Conservation (phyloP, 2,797 vertebrate species). For the Gephyroberyx darwinii region DNA sequence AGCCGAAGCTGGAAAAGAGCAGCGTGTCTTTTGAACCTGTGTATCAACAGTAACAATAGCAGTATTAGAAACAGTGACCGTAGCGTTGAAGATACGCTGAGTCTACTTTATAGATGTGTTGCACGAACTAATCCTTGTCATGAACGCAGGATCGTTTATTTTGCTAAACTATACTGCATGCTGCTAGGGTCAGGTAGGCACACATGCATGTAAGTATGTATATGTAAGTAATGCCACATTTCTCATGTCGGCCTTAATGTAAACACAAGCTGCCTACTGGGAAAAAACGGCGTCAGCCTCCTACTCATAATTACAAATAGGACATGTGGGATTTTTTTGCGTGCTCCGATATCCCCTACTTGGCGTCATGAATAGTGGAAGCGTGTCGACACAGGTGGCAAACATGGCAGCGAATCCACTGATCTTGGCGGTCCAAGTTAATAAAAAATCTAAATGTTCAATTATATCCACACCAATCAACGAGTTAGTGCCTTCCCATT, state of each 20-base stretch:
- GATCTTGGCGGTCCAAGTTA: too few species aligned
- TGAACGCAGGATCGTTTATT: slow-evolving; percentile 21
- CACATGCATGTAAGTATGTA: slow-evolving; percentile 34
- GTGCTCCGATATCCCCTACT: slow-evolving; percentile 27
- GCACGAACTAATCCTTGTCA: slow-evolving; percentile 24
- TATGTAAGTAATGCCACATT: slow-evolving; percentile 43
- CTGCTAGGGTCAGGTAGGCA: slow-evolving; percentile 24
- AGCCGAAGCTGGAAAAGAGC: slow-evolving; percentile 34
- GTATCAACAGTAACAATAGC: slow-evolving; percentile 20
- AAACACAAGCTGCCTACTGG: slow-evolving; percentile 30
- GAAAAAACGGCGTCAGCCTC: slow-evolving; percentile 15
- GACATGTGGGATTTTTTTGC: slow-evolving; percentile 8
- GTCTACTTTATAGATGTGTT: slow-evolving; percentile 18
- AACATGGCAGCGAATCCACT: slow-evolving; percentile 41
- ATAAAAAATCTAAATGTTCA: slow-evolving; percentile 47
- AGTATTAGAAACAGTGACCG: slow-evolving; percentile 43
- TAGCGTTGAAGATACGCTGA: not conserved
- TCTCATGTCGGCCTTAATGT: slow-evolving; percentile 32
- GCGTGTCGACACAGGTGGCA: slow-evolving; percentile 40
- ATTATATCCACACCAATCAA: slow-evolving; percentile 40
- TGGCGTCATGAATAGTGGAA: slow-evolving; percentile 23
- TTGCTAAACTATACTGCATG: not conserved
- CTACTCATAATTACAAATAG: slow-evolving; percentile 31
- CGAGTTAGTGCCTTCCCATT: too few species aligned
- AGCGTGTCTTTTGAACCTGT: slow-evolving; percentile 19